Evolutionary conservation across 1,140 invertebrate species (phyloP), one percentile per base, ranked within the genome.

Genomic region (Solenopsis invicta): DNA sequence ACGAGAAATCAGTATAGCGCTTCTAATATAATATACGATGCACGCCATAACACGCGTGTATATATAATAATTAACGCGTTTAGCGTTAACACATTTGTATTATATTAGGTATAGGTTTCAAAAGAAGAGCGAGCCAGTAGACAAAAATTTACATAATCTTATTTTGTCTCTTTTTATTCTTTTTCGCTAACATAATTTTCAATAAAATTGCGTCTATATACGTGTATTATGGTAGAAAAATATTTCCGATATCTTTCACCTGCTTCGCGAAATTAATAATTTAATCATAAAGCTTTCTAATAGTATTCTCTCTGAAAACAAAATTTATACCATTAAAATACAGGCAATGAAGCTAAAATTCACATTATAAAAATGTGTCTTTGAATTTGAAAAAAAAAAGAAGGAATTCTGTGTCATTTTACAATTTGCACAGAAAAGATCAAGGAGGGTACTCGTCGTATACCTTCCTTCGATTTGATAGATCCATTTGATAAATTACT

Each of bases 1-100:
- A 54, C 41, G 54, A 45, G 34, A 72, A 82, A 82, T 45, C 16
- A 12, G 48, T 48, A 34, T 34, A 61, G n/a, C 45, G 24, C 34
- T 71, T 71, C 0, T 29, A 34, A 64, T 78, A 21, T 8, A n/a
- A n/a, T n/a, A n/a, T n/a, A n/a, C n/a, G n/a, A 10, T 21, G n/a
- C 4, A 34, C 24, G 29, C 29, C 52, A 2, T 5, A 72, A 45
- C 54, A 21, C 24, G 16, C 16, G 2, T 29, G n/a, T 54, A 16
- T 6, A 48, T 2, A 41, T 13, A 24, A 24, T 74, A 59, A 82
- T 82, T 61, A 82, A 12, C 24, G 78, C 34, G 21, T 29, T 48
- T 6, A 13, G 13, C 50, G 34, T 9, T 5, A 52, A 50, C 21
- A 21, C 66, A 16, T 18, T 50, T 52, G 37, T 41, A 24, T 10